Evolutionary conservation across 1,140 invertebrate genomes (phyloP), one percentile per base, ranked within the genome.

Genomic region (Pteromalus puparum): DNA sequence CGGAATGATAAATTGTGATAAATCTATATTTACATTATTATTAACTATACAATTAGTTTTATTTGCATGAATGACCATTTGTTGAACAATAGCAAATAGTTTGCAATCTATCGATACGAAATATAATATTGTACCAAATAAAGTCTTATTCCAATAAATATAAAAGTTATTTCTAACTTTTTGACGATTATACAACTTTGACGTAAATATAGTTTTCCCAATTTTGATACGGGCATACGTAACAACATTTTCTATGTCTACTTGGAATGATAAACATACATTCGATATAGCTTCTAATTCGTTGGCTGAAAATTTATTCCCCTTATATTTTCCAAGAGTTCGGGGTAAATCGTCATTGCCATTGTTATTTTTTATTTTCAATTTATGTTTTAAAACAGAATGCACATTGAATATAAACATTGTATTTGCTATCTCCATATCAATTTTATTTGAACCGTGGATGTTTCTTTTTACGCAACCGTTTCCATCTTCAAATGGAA

Each of bases 401-500:
- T 48, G n/a, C 24, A 42, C 67, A 61, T 85, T 82, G 24, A 80
- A 65, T n/a, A 78, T 12, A 30, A 73, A 82, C 26, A 83, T n/a
- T 21, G 85, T 75, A 72, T 86, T 86, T 0, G 46, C 77, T 2
- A 86, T 74, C 30, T 86, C 85, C 26, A 75, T 61, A 24, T 85
- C 84, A 38, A 85, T 82, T 82, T 79, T 85, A 65, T 85, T 82
- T 2, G 74, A 30, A 30, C 85, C 76, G 34, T 86, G 85, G 15
- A 30, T 70, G 13, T 79, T 79, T 30, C 48, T 70, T 26, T 81
- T 81, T 42, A 81, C 30, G 2, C 26, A 26, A 7, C 82, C 67
- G 42, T 77, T 83, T 12, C 73, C 81, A 42, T 83, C 81, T 53
- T 83, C 81, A 42, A 76, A 83, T 7, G 81, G 18, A 67, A 83